phyloP scores from a whole-genome alignment of 2,113 vertebrate genomes.

The Oncorhynchus keta region DNA sequence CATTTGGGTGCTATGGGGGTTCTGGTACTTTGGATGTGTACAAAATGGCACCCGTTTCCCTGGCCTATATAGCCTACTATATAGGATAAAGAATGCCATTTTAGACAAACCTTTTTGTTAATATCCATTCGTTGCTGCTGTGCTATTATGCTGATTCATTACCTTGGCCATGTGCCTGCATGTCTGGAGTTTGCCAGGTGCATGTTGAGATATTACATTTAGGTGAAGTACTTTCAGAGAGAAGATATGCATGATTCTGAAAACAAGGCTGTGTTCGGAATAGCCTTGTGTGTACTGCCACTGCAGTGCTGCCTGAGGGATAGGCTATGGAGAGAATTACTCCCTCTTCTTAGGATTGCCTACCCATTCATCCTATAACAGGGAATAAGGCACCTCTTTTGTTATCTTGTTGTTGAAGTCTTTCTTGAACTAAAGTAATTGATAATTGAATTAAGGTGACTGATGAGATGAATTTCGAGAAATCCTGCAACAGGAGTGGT shows the following conservation, averaged over 20 bases:
- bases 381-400: constrained; percentile 10
- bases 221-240: no score
- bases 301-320: background rate
- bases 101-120: constrained; percentile 10
- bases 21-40: background rate
- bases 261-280: background rate
- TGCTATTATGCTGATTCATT: constrained; percentile 68
- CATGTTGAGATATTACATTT: no score
- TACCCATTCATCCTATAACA: no score
- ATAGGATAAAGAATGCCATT: no score
- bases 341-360: background rate
- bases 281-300: background rate
- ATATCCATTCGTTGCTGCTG: constrained; percentile 44
- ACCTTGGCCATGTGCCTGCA: constrained; percentile 43
- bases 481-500: constrained; percentile 18
- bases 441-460: constrained; percentile 47
- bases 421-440: background rate
- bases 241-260: background rate
- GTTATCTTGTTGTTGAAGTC: background rate
- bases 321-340: background rate
- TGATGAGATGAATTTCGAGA: constrained; percentile 9
- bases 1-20: constrained; percentile 1
- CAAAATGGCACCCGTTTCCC: background rate
- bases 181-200: constrained; percentile 46
- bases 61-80: no score